Conservation (phyloP, 2,888 invertebrate species). For the Oligia fasciuncula region DNA sequence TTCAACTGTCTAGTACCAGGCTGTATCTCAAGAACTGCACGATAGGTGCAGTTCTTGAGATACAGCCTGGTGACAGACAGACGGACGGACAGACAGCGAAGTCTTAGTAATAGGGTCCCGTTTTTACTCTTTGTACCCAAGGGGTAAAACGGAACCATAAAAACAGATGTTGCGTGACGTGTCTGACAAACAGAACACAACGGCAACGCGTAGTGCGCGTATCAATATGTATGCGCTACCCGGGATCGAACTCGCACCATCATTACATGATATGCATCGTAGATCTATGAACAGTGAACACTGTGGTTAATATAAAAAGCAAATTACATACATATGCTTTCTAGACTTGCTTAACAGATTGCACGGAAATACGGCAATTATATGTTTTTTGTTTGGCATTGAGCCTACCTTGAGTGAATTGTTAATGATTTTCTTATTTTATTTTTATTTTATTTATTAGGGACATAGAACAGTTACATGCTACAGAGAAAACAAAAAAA, state of each 20-base stretch:
- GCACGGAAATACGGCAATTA: constrained; percentile 44
- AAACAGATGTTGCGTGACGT: constrained; percentile 40
- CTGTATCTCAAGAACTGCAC: too few species aligned
- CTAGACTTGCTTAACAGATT: constrained; percentile 39
- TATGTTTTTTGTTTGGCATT: constrained; percentile 13
- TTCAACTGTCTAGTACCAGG: too few species aligned
- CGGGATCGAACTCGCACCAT: constrained; percentile 67
- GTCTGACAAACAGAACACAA: constrained; percentile 68
- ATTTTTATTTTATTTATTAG: too few species aligned
- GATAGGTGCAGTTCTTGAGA: too few species aligned
- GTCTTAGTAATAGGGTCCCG: too few species aligned
- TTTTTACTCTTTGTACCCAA: too few species aligned
- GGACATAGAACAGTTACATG: too few species aligned
- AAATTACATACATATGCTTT: constrained; percentile 51
- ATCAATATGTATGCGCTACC: constrained; percentile 69
- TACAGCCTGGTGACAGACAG: too few species aligned
- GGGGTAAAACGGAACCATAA: too few species aligned
- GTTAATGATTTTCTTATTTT: constrained; percentile 21
- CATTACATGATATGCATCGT: constrained; percentile 58
- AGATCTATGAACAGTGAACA: constrained; percentile 44
- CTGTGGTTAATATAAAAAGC: constrained; percentile 35
- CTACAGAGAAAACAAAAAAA: too few species aligned
- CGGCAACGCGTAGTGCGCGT: constrained; percentile 64
- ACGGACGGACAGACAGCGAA: too few species aligned
- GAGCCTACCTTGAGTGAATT: constrained; percentile 16